Evolutionary conservation across 2,888 invertebrate genomes (phyloP).

Genomic region (Pammene fasciana): DNA sequence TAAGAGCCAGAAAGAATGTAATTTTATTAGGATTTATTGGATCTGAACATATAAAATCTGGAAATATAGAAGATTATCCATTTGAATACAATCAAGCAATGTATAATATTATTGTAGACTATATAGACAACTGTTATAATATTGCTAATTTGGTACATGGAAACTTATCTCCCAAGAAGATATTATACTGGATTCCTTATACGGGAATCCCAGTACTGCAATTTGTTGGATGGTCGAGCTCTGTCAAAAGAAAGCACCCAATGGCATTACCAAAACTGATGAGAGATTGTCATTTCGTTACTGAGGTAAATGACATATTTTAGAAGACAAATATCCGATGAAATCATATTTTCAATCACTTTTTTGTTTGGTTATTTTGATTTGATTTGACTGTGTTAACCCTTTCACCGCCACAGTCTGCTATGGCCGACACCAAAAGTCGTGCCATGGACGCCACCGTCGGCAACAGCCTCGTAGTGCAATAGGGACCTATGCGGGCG

Average conservation of each 20-base stretch:
- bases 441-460: too few species aligned
- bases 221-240: constrained; percentile 8
- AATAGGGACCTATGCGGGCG: too few species aligned
- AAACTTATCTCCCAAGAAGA: constrained; percentile 2
- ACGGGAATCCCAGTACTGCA: neutral
- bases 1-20: neutral
- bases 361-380: too few species aligned
- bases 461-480: too few species aligned
- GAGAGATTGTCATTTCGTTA: constrained; percentile 24
- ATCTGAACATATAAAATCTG: neutral
- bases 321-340: too few species aligned
- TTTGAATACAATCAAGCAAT: neutral
- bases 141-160: constrained; percentile 10
- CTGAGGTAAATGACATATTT: constrained; percentile 8
- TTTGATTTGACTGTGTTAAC: too few species aligned
- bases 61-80: neutral
- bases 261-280: constrained; percentile 9
- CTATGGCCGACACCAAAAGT: too few species aligned
- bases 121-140: constrained; percentile 8
- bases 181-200: neutral
- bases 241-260: constrained; percentile 7
- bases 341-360: too few species aligned
- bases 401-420: too few species aligned
- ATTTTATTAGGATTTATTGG: neutral
- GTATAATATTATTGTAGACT: neutral